phyloP scores from a whole-genome alignment of 2,113 vertebrate species.

The Choloepus hoffmanni region DNA sequence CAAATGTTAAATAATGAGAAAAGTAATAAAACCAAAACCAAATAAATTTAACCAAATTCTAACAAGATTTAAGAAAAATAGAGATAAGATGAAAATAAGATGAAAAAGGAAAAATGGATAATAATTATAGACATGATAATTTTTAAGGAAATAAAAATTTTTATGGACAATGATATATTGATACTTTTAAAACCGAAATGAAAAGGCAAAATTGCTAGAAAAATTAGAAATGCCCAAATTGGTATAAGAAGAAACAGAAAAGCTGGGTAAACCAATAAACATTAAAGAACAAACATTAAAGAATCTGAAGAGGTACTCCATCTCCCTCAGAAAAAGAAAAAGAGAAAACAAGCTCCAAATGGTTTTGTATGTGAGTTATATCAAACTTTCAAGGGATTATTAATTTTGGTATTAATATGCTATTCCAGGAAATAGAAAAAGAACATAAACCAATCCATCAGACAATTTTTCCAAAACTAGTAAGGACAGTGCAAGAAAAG shows the following conservation, averaged over 20 bases:
- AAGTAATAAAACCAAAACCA: background rate
- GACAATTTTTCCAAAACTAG: background rate
- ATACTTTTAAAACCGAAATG: background rate
- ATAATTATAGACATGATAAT: background rate
- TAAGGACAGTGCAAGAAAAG: background rate
- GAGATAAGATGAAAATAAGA: background rate
- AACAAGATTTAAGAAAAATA: background rate
- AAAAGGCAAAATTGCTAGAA: background rate
- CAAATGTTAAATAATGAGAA: background rate
- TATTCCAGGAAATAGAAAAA: background rate
- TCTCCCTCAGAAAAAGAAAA: background rate
- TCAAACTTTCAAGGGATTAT: background rate
- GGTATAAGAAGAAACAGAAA: background rate
- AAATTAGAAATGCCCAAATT: background rate
- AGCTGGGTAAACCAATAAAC: background rate
- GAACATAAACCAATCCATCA: background rate
- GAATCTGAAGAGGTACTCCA: background rate
- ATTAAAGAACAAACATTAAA: background rate
- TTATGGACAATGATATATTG: background rate
- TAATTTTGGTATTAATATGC: background rate
- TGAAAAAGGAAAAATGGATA: background rate
- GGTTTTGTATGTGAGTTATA: background rate
- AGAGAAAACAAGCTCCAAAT: background rate
- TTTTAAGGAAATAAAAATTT: background rate
- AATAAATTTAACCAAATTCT: background rate